phyloP scores from a whole-genome alignment of 1,140 invertebrate genomes.

The Matsumurasca onukii region DNA sequence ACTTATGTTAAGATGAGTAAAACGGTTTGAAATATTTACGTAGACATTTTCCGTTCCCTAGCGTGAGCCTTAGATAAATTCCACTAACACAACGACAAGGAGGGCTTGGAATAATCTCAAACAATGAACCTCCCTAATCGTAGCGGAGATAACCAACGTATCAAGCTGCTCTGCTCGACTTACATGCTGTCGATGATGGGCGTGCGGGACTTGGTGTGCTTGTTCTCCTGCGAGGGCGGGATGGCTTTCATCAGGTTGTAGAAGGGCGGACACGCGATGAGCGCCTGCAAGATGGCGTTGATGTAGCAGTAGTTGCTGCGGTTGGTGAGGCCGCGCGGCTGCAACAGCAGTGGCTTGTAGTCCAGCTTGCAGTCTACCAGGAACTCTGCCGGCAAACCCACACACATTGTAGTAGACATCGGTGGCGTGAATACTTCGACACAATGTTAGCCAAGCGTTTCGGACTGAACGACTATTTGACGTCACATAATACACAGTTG shows the following conservation, averaged over 20 bases:
- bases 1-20: no score
- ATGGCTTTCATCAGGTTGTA: constrained; percentile 83
- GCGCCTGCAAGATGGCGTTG: constrained; percentile 87
- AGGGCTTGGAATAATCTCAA: no score
- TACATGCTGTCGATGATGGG: constrained; percentile 91
- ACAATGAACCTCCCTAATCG: no score
- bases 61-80: no score
- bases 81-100: no score
- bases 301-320: constrained; percentile 95
- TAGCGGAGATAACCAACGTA: no score
- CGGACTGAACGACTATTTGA: neutral
- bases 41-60: no score
- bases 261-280: constrained; percentile 90
- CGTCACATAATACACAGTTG: no score
- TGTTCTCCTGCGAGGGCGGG: constrained; percentile 38
- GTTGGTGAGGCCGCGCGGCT: constrained; percentile 87
- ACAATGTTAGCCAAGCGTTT: neutral
- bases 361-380: constrained; percentile 70
- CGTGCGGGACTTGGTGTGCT: constrained; percentile 61
- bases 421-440: neutral
- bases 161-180: no score
- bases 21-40: no score
- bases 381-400: constrained; percentile 56
- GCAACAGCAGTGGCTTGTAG: constrained; percentile 67
- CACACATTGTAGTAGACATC: neutral